These are phyloP conservation scores for Hylaeus anthracinus DNA, from an alignment of 1,140 invertebrate genomes.

Conservation along the genomic window DNA sequence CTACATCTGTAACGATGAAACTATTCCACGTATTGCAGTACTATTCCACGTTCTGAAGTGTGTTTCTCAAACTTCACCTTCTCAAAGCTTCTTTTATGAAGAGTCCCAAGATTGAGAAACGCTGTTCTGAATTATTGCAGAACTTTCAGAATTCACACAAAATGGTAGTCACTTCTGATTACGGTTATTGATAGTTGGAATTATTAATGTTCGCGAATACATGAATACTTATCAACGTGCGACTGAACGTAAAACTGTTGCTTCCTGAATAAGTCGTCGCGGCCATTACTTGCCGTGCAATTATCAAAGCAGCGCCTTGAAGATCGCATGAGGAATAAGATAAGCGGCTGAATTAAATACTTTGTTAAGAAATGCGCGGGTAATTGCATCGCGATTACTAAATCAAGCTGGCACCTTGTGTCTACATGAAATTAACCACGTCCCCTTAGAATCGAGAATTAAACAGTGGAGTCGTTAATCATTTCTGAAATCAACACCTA, in stretches of 20 bases:
- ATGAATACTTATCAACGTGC: neutral
- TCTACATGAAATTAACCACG: slow-evolving; percentile 29
- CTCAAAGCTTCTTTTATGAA: no score
- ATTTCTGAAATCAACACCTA: neutral
- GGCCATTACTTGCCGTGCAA: slow-evolving; percentile 19
- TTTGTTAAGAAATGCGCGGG: slow-evolving; percentile 25
- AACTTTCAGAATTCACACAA: no score
- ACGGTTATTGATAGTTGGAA: neutral
- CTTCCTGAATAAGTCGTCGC: slow-evolving; percentile 5
- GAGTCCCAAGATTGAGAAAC: neutral
- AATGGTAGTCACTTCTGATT: no score
- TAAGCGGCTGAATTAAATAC: slow-evolving; percentile 45
- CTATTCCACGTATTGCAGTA: no score
- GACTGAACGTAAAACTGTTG: neutral
- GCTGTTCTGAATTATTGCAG: no score
- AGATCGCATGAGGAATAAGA: slow-evolving; percentile 44
- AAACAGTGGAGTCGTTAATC: neutral
- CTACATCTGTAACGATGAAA: no score
- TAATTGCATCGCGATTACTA: neutral
- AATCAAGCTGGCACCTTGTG: slow-evolving; percentile 40
- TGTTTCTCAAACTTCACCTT: no score
- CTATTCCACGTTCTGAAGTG: no score
- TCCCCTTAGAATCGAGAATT: neutral
- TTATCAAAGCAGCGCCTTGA: slow-evolving; percentile 30
- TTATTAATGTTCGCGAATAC: neutral